Conservation (phyloP, 1,140 invertebrate genomes). For the Diprion similis region DNA sequence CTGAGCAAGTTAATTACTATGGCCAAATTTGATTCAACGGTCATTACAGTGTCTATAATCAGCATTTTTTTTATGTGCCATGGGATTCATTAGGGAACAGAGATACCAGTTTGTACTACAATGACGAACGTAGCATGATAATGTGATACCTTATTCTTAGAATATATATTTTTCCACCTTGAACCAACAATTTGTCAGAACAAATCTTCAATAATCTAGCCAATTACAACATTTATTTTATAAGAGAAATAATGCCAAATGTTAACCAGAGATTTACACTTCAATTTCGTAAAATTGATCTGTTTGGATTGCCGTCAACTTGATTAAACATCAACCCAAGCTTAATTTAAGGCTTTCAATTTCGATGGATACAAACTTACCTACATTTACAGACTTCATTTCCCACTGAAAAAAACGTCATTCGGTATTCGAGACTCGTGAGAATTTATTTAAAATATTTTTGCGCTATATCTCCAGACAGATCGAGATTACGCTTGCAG, state of each 20-base stretch:
- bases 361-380: too few species aligned
- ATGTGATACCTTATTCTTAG: background rate
- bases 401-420: too few species aligned
- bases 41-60: too few species aligned
- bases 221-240: background rate
- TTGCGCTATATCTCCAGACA: background rate
- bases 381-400: too few species aligned
- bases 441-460: too few species aligned
- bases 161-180: conserved; percentile 3
- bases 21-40: too few species aligned
- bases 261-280: background rate
- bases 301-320: background rate
- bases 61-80: background rate
- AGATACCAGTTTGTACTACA: background rate
- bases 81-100: background rate
- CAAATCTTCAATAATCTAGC: conserved; percentile 3
- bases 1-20: too few species aligned
- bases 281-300: conserved; percentile 1
- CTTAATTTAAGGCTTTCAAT: too few species aligned
- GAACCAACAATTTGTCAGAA: background rate
- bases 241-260: background rate
- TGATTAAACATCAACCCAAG: too few species aligned
- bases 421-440: too few species aligned
- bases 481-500: background rate
- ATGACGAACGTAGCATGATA: background rate